A percentile compares a stretch with the other conserved stretches of the same genome.
These are phyloP conservation scores for Chrysopilus asiliformis DNA, from an alignment of 2,888 invertebrate genomes.

Conservation along the genomic window DNA sequence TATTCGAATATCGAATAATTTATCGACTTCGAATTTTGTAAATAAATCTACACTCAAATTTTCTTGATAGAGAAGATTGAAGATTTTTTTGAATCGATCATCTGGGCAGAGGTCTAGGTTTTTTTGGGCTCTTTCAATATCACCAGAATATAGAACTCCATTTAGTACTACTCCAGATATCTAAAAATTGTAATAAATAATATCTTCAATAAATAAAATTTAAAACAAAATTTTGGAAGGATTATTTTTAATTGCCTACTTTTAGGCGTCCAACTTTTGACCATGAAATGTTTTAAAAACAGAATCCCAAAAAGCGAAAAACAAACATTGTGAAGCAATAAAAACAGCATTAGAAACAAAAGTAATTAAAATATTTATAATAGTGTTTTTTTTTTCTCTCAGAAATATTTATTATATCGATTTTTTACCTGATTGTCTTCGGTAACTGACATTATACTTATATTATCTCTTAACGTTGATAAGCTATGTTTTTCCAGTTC, in stretches of 20 bases:
- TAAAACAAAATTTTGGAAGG: too few species aligned
- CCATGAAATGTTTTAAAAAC: not conserved
- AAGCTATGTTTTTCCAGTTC: constrained; percentile 60
- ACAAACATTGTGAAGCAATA: too few species aligned
- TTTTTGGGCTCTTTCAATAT: constrained; percentile 53
- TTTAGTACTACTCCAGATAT: constrained; percentile 67
- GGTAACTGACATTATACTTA: constrained; percentile 55
- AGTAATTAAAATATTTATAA: constrained; percentile 1
- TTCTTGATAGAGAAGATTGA: constrained; percentile 57
- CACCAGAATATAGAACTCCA: constrained; percentile 59
- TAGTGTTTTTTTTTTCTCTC: too few species aligned
- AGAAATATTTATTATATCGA: too few species aligned
- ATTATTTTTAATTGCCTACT: not conserved
- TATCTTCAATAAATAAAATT: too few species aligned
- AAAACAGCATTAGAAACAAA: not conserved
- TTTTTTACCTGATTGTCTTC: constrained; percentile 51
- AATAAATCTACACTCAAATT: constrained; percentile 59
- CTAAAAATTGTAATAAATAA: constrained; percentile 44
- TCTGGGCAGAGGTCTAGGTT: constrained; percentile 50
- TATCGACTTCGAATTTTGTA: constrained; percentile 48
- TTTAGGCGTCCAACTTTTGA: not conserved
- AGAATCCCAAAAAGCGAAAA: not conserved
- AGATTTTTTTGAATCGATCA: constrained; percentile 63
- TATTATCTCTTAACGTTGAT: constrained; percentile 56
- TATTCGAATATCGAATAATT: constrained; percentile 66